phyloP scores from a whole-genome alignment of 2,888 invertebrate species.

The Sinelater perroti region DNA sequence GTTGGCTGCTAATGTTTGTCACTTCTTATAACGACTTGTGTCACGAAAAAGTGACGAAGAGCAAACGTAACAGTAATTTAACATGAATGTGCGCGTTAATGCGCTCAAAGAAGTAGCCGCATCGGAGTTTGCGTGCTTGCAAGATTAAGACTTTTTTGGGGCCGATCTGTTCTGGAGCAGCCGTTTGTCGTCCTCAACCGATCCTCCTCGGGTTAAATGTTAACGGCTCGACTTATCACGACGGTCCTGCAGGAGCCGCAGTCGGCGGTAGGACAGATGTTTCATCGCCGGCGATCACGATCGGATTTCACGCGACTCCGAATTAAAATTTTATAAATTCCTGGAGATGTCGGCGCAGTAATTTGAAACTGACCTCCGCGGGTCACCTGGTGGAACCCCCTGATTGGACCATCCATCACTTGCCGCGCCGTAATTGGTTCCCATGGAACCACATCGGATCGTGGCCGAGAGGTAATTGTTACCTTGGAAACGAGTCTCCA shows the following conservation, averaged over 20 bases:
- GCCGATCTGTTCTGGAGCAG: too few species aligned
- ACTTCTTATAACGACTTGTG: slow-evolving; percentile 22
- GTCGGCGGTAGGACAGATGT: slow-evolving; percentile 26
- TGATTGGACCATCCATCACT: slow-evolving; percentile 70
- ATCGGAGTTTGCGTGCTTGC: too few species aligned
- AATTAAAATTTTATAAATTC: slow-evolving; percentile 40
- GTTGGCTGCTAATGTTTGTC: slow-evolving; percentile 16
- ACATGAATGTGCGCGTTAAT: slow-evolving; percentile 22
- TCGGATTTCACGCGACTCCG: slow-evolving; percentile 28
- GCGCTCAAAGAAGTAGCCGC: slow-evolving; percentile 10
- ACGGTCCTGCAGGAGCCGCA: too few species aligned
- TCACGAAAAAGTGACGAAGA: slow-evolving; percentile 16
- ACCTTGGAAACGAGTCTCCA: slow-evolving; percentile 53
- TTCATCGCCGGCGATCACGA: slow-evolving; percentile 29
- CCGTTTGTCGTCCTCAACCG: too few species aligned
- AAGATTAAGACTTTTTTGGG: too few species aligned
- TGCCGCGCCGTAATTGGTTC: slow-evolving; percentile 64
- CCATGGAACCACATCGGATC: slow-evolving; percentile 60
- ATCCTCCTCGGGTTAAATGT: too few species aligned
- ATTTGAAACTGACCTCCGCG: slow-evolving; percentile 50
- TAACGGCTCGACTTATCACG: slow-evolving; percentile 12
- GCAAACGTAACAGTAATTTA: slow-evolving; percentile 29
- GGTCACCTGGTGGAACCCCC: slow-evolving; percentile 58
- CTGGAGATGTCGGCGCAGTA: slow-evolving; percentile 38
- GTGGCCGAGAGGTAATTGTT: slow-evolving; percentile 59